phyloP scores from a whole-genome alignment of 2,888 invertebrate species.

The Andrena camellia region DNA sequence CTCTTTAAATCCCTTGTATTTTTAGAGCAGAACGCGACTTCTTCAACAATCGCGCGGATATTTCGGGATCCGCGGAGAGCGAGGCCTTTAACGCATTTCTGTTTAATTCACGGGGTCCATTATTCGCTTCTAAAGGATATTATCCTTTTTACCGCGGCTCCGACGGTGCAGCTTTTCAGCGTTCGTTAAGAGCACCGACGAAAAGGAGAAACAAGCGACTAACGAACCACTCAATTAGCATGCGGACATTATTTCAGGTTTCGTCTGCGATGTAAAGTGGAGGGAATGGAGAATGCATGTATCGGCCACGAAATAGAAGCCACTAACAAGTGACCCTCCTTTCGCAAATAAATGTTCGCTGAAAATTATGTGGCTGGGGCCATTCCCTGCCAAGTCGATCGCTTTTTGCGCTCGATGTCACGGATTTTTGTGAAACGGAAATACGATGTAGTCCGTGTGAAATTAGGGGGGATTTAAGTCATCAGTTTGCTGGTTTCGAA shows the following conservation, averaged over 20 bases:
- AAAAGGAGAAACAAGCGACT: slow-evolving; percentile 25
- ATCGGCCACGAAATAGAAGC: background rate
- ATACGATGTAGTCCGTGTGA: no score
- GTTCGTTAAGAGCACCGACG: slow-evolving; percentile 11
- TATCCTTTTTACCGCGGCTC: slow-evolving; percentile 13
- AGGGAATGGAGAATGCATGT: background rate
- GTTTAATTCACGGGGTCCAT: background rate
- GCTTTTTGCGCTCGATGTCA: no score
- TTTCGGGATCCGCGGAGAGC: background rate
- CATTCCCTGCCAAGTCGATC: no score
- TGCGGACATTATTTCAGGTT: slow-evolving; percentile 4
- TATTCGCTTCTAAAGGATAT: background rate
- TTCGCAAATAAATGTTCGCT: no score
- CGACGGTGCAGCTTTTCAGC: background rate
- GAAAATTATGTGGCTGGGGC: no score
- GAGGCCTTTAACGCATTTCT: background rate
- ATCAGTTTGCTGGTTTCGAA: no score
- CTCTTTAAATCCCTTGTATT: background rate
- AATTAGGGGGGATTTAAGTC: no score
- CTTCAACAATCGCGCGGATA: background rate
- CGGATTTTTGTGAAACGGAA: no score
- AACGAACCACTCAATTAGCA: slow-evolving; percentile 33
- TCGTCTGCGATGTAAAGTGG: slow-evolving; percentile 11
- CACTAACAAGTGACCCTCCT: no score
- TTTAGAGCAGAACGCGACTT: background rate